Percentiles rank a stretch among this genome's conserved stretches.
phyloP scores from a whole-genome alignment of 2,797 vertebrate species.

The Sebastolobus alascanus region DNA sequence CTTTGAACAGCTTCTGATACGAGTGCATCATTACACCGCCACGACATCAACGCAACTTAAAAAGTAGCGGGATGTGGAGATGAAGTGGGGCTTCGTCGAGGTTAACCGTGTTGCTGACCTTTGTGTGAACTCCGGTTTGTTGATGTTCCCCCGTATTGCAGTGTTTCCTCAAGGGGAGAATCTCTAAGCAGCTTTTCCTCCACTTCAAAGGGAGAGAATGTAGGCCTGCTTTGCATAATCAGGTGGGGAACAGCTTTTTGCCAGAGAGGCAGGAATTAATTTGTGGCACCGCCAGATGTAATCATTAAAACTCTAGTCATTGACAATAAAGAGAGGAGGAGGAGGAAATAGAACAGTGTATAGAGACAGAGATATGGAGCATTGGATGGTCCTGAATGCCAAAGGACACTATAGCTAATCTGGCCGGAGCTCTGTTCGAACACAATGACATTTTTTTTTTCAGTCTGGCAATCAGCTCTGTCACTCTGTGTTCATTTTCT shows the following conservation, averaged over 20 bases:
- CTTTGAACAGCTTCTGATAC: constrained; percentile 46
- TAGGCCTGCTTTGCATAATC: constrained; percentile 90
- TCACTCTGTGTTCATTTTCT: constrained; percentile 29
- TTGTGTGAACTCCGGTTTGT: constrained; percentile 80
- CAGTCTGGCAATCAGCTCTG: constrained; percentile 32
- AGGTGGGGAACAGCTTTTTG: constrained; percentile 87
- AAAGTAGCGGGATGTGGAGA: constrained; percentile 51
- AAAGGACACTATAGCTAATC: constrained; percentile 60
- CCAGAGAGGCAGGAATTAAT: constrained; percentile 85
- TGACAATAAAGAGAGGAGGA: constrained; percentile 76
- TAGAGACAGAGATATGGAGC: constrained; percentile 36
- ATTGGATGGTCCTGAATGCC: constrained; percentile 49
- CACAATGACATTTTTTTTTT: constrained; percentile 36
- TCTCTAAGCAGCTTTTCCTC: constrained; percentile 83
- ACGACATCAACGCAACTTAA: constrained; percentile 39
- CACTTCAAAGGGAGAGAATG: constrained; percentile 87
- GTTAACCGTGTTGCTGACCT: constrained; percentile 82
- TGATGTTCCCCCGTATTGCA: constrained; percentile 81
- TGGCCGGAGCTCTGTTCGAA: constrained; percentile 39
- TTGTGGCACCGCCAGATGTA: constrained; percentile 83
- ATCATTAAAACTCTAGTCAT: constrained; percentile 82
- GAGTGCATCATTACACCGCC: constrained; percentile 31
- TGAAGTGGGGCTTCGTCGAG: constrained; percentile 57
- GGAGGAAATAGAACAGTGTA: constrained; percentile 53
- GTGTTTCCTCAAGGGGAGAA: constrained; percentile 82